Evolutionary conservation across 2,797 vertebrate genomes (phyloP).

Genomic region (Amazona finschi): DNA sequence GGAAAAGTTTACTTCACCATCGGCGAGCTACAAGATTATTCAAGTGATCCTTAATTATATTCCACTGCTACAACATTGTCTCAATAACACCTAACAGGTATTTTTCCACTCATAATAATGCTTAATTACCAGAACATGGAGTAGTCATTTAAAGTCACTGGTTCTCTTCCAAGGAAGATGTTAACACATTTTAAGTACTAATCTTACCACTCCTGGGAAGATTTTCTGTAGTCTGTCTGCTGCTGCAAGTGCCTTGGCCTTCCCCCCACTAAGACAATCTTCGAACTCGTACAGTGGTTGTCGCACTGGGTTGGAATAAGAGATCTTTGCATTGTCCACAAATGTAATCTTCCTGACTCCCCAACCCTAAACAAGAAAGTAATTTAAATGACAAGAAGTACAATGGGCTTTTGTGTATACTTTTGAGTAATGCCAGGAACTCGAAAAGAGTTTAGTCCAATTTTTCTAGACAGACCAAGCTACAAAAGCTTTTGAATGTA

Average conservation of each 20-base stretch:
- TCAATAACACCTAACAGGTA: background rate
- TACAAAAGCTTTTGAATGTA: background rate
- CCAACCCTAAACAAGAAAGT: constrained; percentile 85
- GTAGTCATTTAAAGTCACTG: background rate
- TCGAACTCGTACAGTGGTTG: constrained; percentile 97
- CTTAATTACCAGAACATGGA: background rate
- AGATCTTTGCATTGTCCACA: constrained; percentile 97
- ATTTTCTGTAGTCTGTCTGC: constrained; percentile 91
- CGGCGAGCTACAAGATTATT: background rate
- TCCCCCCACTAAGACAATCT: constrained; percentile 91
- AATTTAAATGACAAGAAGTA: background rate
- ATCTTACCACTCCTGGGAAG: constrained; percentile 94
- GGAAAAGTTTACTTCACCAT: background rate
- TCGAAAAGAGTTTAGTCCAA: background rate
- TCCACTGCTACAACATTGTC: background rate
- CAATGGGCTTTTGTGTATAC: background rate
- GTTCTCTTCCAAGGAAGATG: background rate
- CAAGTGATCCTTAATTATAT: background rate
- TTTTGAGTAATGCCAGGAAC: background rate
- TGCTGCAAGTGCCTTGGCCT: constrained; percentile 89
- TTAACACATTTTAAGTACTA: background rate
- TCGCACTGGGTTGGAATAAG: constrained; percentile 96
- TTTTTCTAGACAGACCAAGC: background rate
- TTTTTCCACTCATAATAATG: background rate
- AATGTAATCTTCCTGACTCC: constrained; percentile 95